Evolutionary conservation across 2,888 invertebrate genomes (phyloP), one percentile per base, ranked within the genome.

Genomic region (Troides helena): DNA sequence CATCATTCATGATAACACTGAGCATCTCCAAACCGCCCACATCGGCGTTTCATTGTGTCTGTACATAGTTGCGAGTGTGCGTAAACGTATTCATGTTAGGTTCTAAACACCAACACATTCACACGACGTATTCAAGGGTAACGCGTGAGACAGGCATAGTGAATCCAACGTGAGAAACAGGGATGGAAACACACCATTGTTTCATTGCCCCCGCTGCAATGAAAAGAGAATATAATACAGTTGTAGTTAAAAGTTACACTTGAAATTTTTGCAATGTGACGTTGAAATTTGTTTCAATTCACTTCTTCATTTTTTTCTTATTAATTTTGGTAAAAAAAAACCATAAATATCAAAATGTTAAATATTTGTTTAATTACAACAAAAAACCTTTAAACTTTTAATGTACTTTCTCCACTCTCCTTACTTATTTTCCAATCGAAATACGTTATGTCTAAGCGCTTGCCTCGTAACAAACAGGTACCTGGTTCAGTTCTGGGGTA

Each of bases 171-270:
- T 58, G 87, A 72, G 77, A 72, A 81, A 85, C 77, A 73, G 86
- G 81, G 87, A 89, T 73, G 78, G 74, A 77, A 79, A 69, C 79
- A 72, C 75, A 78, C 90, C 90, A 89, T 92, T 92, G 92, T 92
- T 92, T 92, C 87, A 89, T 83, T 87, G 88, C 90, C 89, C 91
- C 87, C 85, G 84, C 85, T 81, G 83, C 79, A 82, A 84, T 86
- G 85, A 86, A 82, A 81, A 80, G 84, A 86, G 85, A 88, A 86
- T 88, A 85, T 89, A 90, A 91, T 88, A 92, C 87, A 87, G 87
- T 90, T 88, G 87, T 88, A 87, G 83, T 86, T 85, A 85, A 46
- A 83, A 85, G 82, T 86, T 84, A 77, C 79, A 78, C 73, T 75
- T 76, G 76, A 77, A 72, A 71, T 71, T 67, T 71, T 72, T 73